Evolutionary conservation across 2,113 vertebrate genomes (phyloP).

Genomic region (Silurus asotus): DNA sequence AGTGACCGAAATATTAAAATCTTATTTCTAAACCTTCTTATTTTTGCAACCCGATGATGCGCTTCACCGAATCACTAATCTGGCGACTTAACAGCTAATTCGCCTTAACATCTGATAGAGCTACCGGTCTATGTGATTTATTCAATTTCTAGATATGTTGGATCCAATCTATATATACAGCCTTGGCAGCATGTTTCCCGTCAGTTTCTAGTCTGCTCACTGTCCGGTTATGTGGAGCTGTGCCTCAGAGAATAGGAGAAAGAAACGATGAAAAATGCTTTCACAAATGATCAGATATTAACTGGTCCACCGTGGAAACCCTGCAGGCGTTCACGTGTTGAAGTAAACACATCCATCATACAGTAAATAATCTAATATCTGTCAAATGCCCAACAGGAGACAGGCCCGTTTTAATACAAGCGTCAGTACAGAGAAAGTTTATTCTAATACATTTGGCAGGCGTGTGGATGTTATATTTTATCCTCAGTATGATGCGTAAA

Average conservation of each 20-base stretch:
- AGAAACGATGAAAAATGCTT: slow-evolving; percentile 51
- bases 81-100: not conserved
- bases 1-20: not conserved
- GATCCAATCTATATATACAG: not conserved
- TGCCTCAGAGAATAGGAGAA: not conserved
- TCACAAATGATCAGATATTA: slow-evolving; percentile 54
- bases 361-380: slow-evolving; percentile 61
- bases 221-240: not conserved
- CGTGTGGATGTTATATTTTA: slow-evolving; percentile 51
- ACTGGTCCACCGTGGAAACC: slow-evolving; percentile 44
- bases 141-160: no score
- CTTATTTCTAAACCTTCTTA: not conserved
- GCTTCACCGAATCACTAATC: not conserved
- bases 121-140: not conserved
- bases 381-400: slow-evolving; percentile 46
- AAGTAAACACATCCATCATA: slow-evolving; percentile 73
- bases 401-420: slow-evolving; percentile 52
- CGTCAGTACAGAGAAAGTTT: slow-evolving; percentile 43
- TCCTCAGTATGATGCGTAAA: slow-evolving; percentile 50
- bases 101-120: not conserved
- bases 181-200: not conserved
- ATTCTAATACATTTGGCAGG: slow-evolving; percentile 48
- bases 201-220: not conserved
- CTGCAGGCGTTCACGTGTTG: slow-evolving; percentile 57
- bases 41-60: not conserved